Conservation (phyloP, 2,888 invertebrate genomes). For the Troides aeacus region DNA sequence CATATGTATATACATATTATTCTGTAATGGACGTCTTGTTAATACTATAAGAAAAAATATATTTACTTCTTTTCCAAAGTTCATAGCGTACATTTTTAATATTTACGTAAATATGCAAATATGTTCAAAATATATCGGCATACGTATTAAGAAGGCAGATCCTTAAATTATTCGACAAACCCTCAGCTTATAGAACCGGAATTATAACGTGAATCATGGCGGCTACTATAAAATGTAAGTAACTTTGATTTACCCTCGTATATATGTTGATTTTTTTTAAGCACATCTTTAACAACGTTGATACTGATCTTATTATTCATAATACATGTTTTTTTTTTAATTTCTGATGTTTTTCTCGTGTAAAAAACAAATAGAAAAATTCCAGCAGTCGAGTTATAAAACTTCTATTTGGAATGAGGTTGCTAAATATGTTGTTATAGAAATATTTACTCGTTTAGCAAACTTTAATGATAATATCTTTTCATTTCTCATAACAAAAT, state of each 20-base stretch:
- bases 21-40: no score
- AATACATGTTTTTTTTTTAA: no score
- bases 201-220: constrained; percentile 41
- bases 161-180: constrained; percentile 36
- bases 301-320: no score
- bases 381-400: no score
- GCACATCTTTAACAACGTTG: not conserved
- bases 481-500: constrained; percentile 1
- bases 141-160: constrained; percentile 41
- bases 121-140: constrained; percentile 31
- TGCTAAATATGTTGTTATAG: no score
- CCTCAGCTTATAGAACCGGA: constrained; percentile 41
- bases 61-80: not conserved
- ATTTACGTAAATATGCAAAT: constrained; percentile 22
- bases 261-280: constrained; percentile 10
- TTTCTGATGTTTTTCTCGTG: no score
- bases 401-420: no score
- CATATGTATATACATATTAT: no score
- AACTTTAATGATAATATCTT: not conserved
- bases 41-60: not conserved
- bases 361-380: no score
- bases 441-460: no score
- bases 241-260: constrained; percentile 31
- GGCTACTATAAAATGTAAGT: constrained; percentile 38
- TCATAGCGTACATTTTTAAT: constrained; percentile 8